Conservation (phyloP, 2,113 vertebrate genomes). For the Nematolebias whitei region DNA sequence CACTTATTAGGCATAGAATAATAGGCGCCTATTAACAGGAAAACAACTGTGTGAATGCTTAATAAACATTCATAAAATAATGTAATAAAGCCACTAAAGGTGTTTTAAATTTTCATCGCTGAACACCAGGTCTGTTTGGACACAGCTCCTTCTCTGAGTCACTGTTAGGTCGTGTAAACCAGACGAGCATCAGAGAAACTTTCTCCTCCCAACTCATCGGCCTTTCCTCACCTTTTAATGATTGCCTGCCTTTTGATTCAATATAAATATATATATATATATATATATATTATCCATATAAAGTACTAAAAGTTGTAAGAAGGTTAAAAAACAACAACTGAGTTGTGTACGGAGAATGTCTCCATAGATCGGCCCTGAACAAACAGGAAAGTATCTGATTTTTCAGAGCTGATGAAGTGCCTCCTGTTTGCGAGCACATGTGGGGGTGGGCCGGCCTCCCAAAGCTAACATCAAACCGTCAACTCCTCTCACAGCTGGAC, state of each 20-base stretch:
- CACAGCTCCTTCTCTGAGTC: slow-evolving; percentile 25
- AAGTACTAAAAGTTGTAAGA: neutral
- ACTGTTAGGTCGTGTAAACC: slow-evolving; percentile 55
- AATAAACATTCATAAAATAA: slow-evolving; percentile 25
- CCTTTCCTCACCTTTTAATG: neutral
- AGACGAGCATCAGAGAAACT: slow-evolving; percentile 28
- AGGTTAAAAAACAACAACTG: neutral
- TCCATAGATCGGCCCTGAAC: slow-evolving; percentile 12
- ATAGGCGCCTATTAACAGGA: too few species aligned
- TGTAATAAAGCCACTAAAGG: slow-evolving; percentile 1
- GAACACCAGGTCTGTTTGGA: slow-evolving; percentile 30
- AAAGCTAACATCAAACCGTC: slow-evolving; percentile 51
- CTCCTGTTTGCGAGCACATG: slow-evolving; percentile 25
- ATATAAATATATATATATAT: too few species aligned
- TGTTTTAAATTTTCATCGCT: slow-evolving; percentile 34
- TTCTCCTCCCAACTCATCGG: slow-evolving; percentile 8
- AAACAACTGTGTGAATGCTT: too few species aligned
- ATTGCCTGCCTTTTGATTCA: neutral
- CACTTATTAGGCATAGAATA: too few species aligned
- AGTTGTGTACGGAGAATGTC: neutral
- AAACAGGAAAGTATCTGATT: slow-evolving; percentile 5
- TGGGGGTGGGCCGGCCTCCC: slow-evolving; percentile 52
- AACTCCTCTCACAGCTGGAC: slow-evolving; percentile 61
- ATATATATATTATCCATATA: neutral
- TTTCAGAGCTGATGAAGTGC: slow-evolving; percentile 12